Conservation (phyloP, 1,140 invertebrate genomes). For the Eueides isabella region DNA sequence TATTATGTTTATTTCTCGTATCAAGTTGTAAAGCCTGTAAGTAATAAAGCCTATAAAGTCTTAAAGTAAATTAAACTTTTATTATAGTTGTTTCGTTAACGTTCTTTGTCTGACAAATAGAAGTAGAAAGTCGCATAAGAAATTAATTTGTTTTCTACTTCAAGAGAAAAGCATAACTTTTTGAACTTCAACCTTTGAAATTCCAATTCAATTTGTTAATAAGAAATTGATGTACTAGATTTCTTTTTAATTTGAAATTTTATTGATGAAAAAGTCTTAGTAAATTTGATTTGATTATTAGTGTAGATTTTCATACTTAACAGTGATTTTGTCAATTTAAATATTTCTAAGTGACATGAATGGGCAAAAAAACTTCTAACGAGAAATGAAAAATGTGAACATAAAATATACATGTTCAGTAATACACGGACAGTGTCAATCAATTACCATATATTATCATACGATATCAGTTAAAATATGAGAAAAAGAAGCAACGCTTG, state of each 20-base stretch:
- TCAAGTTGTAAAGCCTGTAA: neutral
- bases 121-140: neutral
- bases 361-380: too few relatives aligned
- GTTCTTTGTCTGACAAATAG: neutral
- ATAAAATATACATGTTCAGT: too few relatives aligned
- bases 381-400: too few relatives aligned
- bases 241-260: neutral
- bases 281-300: too few relatives aligned
- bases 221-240: neutral
- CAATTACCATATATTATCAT: too few relatives aligned
- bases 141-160: neutral
- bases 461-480: too few relatives aligned
- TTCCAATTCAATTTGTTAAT: neutral
- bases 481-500: too few relatives aligned
- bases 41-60: neutral
- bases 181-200: neutral
- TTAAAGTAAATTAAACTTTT: neutral
- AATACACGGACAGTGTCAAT: too few relatives aligned
- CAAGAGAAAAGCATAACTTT: neutral
- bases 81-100: neutral
- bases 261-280: neutral
- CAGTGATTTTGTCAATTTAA: too few relatives aligned
- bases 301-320: too few relatives aligned
- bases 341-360: too few relatives aligned
- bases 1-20: too few relatives aligned